These are phyloP conservation scores for Pseudomyrmex sp. DNA, from an alignment of 1,140 invertebrate species.

Conservation along the genomic window DNA sequence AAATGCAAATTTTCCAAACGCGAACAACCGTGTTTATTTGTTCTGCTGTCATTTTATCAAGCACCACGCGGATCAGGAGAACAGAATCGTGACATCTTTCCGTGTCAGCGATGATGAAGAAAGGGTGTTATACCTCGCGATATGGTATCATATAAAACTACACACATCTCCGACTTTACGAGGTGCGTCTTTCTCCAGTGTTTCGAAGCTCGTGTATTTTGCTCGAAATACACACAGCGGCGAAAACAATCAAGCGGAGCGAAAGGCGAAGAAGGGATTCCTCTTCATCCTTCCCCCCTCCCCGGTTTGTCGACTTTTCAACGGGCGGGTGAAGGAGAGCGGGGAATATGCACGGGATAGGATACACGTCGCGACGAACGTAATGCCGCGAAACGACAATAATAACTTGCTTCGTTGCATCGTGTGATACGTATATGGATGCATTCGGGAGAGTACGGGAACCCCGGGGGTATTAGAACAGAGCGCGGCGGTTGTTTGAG, in stretches of 20 bases:
- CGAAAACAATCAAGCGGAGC: constrained; percentile 58
- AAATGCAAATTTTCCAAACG: not conserved
- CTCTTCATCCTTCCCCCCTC: not conserved
- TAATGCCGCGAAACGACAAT: constrained; percentile 68
- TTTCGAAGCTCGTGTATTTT: constrained; percentile 18
- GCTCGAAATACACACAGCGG: constrained; percentile 29
- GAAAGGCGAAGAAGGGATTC: not conserved
- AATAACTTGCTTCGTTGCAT: constrained; percentile 71
- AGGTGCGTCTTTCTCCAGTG: constrained; percentile 5
- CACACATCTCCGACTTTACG: constrained; percentile 12
- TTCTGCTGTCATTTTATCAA: not conserved
- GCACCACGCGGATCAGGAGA: not conserved
- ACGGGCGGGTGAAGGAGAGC: not conserved
- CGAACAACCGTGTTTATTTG: not conserved
- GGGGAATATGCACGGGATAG: not conserved
- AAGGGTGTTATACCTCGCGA: not conserved
- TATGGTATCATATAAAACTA: constrained; percentile 10
- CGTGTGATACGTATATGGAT: constrained; percentile 29
- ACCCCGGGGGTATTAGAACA: constrained; percentile 75
- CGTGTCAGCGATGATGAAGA: not conserved
- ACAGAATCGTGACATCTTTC: constrained; percentile 15
- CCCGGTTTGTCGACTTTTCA: constrained; percentile 52
- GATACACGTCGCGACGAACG: constrained; percentile 31
- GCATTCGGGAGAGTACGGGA: constrained; percentile 29
- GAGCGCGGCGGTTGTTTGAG: constrained; percentile 79